Evolutionary conservation across 2,888 invertebrate species (phyloP), one percentile per base, ranked within the genome.

Genomic region (Chymomyza caudatula): DNA sequence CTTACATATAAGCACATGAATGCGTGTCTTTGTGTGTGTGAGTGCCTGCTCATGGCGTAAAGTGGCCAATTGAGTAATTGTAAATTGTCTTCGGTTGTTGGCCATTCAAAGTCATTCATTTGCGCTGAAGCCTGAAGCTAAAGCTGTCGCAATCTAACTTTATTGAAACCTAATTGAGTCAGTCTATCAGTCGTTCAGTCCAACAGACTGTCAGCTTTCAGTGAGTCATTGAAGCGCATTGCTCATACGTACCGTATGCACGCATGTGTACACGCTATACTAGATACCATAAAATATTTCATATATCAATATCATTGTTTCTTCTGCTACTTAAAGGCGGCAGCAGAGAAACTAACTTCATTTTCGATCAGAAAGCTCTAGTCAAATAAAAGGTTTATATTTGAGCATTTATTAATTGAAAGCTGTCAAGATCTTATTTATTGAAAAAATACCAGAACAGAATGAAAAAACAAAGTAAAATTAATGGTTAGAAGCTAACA

Each of bases 81-180:
- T 66, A 64, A 67, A 67, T 73, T 65, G 73, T 63, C 69, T 59
- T 54, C 65, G 60, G 44, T 56, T 25, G 29, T 42, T 19, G 15
- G 15, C 67, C 43, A 57, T 67, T 71, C 61, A 71, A 71, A 70
- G 52, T 43, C 56, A 71, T 60, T 62, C 62, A 71, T 71, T 54
- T 56, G 72, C 61, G 52, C 23, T 17, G 52, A 20, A 37, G 29
- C 29, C 8, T 22, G 6, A 11, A 17, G 17, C 62, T 62, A 56
- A 62, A 47, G 68, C 65, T 59, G 57, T 52, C 51, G 59, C 58
- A 64, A 65, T 37, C 29, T 3, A 37, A 37, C 52, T 67, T 67
- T 66, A 78, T 82, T 77, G 77, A 82, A 68, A 64, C 70, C 71
- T 73, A 82, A 82, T 77, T 77, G 82, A 78, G 76, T 65, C 78